A percentile compares a stretch with the other conserved stretches of the same genome.
These are phyloP conservation scores for Cheilosia variabilis DNA, from an alignment of 2,888 invertebrate species.

Conservation along the genomic window DNA sequence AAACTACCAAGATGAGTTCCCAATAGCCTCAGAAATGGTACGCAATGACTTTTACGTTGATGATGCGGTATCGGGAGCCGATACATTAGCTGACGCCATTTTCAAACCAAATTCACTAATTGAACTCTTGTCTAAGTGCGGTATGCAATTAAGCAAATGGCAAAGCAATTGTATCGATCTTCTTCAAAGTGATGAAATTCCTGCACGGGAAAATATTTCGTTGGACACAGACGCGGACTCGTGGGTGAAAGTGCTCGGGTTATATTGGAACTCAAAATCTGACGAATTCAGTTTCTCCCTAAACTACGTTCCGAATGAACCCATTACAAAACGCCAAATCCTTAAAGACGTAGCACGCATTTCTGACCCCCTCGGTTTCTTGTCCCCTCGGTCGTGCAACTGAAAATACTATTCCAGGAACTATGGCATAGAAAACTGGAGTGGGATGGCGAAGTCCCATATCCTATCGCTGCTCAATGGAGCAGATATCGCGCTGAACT, in stretches of 20 bases:
- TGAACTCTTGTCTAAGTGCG: constrained; percentile 30
- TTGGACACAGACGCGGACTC: not conserved
- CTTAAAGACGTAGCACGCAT: constrained; percentile 24
- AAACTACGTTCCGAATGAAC: not conserved
- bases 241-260: constrained; percentile 5
- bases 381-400: too few relatives aligned
- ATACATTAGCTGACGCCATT: not conserved
- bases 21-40: not conserved
- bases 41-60: constrained; percentile 13
- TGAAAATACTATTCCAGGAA: constrained; percentile 23
- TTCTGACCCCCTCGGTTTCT: too few relatives aligned
- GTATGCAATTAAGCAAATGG: constrained; percentile 24
- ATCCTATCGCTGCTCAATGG: constrained; percentile 7
- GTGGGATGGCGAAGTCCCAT: constrained; percentile 17
- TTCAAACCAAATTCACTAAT: not conserved
- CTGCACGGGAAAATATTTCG: not conserved
- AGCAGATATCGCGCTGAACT: constrained; percentile 8
- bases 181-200: not conserved
- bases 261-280: not conserved
- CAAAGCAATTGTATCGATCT: constrained; percentile 4
- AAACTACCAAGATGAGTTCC: constrained; percentile 7
- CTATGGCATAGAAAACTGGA: constrained; percentile 15
- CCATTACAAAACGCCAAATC: constrained; percentile 18
- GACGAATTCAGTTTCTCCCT: constrained; percentile 2
- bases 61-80: not conserved